Base-by-base conservation (phyloP, 1,140 invertebrate species). In the Leptopilina clavipes region DNA sequence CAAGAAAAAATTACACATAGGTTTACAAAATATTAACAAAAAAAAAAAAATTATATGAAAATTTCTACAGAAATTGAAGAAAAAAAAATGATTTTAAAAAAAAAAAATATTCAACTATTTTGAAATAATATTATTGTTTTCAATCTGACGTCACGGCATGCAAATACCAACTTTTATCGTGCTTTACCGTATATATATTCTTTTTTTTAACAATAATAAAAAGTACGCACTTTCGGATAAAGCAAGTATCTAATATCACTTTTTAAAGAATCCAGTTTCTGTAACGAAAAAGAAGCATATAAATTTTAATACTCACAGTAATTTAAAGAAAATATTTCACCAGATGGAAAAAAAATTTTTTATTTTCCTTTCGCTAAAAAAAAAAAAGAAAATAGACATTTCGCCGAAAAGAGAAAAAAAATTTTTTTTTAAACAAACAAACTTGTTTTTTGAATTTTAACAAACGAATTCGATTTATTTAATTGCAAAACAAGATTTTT, bases 181-280 rank as follows among this genome's bases (percentile, higher is more conserved):
- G n/a, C 17, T 52, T 52, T 52, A 52, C 48, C 14, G 48, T 17
- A 40, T 40, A 3, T 40, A 3, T 40, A 0, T 40, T 40, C 7
- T 40, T 40, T 40, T 40, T 40, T 40, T 40, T 7, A 0, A 8
- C 7, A 8, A 3, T 54, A 19, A 19, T 19, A 17, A 65, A 31
- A 31, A n/a, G 14, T 65, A 65, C 59, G 59, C 22, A 65, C 59
- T 31, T 37, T 37, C 1, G 59, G 14, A 37, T 12, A 65, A 37
- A 65, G 25, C 7, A 37, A 31, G 22, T 25, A n/a, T 65, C 25
- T 65, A 37, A 65, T 31, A 37, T n/a, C 59, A 37, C 59, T 65
- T 31, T 65, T 65, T 31, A 65, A 14, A 37, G 25, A 65, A 65
- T 25, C 59, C 59, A 65, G 59, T 65, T n/a, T 65, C 59, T 65